Base-by-base conservation (phyloP, 2,113 vertebrate genomes). In the Zosterops lateralis region DNA sequence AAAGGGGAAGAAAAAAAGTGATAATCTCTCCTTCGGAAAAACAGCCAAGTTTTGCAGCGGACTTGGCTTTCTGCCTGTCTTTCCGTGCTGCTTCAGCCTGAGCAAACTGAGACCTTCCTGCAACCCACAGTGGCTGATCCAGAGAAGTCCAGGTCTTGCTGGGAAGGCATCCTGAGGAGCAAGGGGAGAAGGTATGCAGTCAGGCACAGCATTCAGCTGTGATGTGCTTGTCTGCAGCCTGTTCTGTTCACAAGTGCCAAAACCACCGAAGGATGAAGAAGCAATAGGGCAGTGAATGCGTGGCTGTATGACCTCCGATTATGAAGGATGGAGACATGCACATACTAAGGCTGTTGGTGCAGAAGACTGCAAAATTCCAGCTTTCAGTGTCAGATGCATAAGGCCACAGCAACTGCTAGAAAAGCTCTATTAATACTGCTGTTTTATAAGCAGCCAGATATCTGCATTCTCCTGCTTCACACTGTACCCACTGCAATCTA, bases 11-110 rank as follows among this genome's bases (percentile, higher is more conserved):
- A 82, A 82, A 77, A 89, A 89, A 64, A 64, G 64, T 47, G 22
- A 76, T 92, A 83, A 82, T 95, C 60, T 90, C 76, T 72, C 80
- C 61, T 81, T 87, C 64, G 74, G 87, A 93, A 84, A 87, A 92
- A 89, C 48, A 89, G 91, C 73, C 62, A 73, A 76, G 54, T 81
- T 70, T 87, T 80, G 89, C 87, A 80, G 47, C 0, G 0, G 68
- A 47, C 36, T 96, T 93, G 93, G 75, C 86, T 90, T 78, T 72
- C 38, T 88, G 68, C 85, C 83, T 83, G 40, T 61, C 40, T 60
- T 60, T 26, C 38, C 3, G 8, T 68, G n/a, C 65, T 91, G 1
- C 79, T 90, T 64, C 50, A 92, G 72, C 65, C 57, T 47, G 48
- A 75, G 81, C 77, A 79, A 92, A 82, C n/a, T 1, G 3, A 72